Base-by-base conservation (phyloP, 2,888 invertebrate genomes). In the Nebria salina region DNA sequence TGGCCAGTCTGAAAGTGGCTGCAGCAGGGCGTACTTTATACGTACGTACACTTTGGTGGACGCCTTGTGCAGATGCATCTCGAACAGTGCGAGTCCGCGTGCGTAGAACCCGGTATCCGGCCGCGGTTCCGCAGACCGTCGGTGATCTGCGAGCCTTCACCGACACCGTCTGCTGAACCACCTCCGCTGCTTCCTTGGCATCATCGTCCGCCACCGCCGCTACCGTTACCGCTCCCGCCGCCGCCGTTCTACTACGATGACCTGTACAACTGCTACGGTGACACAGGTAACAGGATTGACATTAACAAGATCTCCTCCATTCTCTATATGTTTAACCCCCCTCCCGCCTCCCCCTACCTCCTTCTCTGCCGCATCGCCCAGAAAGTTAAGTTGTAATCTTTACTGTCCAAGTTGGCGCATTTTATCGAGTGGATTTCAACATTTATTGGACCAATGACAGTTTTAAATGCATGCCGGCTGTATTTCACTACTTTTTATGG, bases 1-100 rank as follows among this genome's bases (percentile, higher is more conserved):
- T 82, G 82, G 77, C 83, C 84, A 84, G 85, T 85, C 73, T 84
- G 84, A 84, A 84, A 83, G 83, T 83, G 83, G 83, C 82, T 84
- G 83, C 84, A 54, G 54, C 54, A 54, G 54, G 54, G 54, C 54
- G 54, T 54, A 54, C 54, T 54, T 54, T 54, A 54, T 54, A 54
- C 54, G 8, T 20, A 20, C 20, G 20, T 20, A 20, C 20, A 20
- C 20, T 20, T 8, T 54, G 8, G 8, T 7, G 54, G 54, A 54
- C 54, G 54, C 54, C 54, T 54, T 54, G 54, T 54, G 54, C 54
- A 84, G 84, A 85, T 85, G 85, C 85, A 85, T 84, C 85, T 85
- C 84, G 85, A 85, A 76, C 85, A 84, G 85, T 85, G 84, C 84
- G 84, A 84, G 84, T 84, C 82, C 72, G 83, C 84, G 83, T 84